Base-by-base conservation (phyloP, 2,888 invertebrate species). In the Biston stratarius region DNA sequence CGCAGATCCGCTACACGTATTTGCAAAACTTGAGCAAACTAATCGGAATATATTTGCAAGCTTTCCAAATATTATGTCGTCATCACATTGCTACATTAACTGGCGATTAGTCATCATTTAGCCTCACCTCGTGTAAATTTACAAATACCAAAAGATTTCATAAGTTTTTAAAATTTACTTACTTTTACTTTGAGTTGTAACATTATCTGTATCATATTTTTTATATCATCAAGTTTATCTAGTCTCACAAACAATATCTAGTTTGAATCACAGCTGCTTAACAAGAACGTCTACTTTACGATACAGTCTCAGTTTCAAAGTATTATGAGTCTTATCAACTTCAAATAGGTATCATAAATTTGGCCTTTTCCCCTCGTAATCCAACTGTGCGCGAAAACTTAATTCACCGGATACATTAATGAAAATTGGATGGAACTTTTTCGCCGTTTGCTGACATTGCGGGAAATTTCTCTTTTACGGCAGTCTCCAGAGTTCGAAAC, bases 361-460 rank as follows among this genome's bases (percentile, higher is more conserved):
- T 63, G 61, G 48, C 66, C 71, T 70, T 61, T 71, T 63, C 62
- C 65, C 69, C 68, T 62, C 62, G 61, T 70, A 55, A 67, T 64
- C 49, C 69, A 63, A 66, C 64, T 48, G 66, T 53, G 61, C 61
- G 65, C 44, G 45, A 51, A 61, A 70, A 68, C 68, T 63, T 71
- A 71, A 72, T 73, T 73, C 69, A 64, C 65, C 59, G 65, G 68
- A 69, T 72, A 70, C 69, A 69, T 73, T 72, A 69, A 72, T 71
- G 70, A 73, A 74, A 74, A 74, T 74, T 73, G 71, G 67, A 74
- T 55, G 51, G 52, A 72, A 74, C 64, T 74, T 72, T 72, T 74
- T 67, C 60, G 64, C 53, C 61, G 45, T 63, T 58, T 48, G 52
- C 71, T 51, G 59, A 62, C 69, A 56, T 65, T 68, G 47, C 53